A percentile compares a stretch with the other conserved stretches of the same genome.
phyloP scores from a whole-genome alignment of 2,888 invertebrate species.

The Metalampra italica region DNA sequence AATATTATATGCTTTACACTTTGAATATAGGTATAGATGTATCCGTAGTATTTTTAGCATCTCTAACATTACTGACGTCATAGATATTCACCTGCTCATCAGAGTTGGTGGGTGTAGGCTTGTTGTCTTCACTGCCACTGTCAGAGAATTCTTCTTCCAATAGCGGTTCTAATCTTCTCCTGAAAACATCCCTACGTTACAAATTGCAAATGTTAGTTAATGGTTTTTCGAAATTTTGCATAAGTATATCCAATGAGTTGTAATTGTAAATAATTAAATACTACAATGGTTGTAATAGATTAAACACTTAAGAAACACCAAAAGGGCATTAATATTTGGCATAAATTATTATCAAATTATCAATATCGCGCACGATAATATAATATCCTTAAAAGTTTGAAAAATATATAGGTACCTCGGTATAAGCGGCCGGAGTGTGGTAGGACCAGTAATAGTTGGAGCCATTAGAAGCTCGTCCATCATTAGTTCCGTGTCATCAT shows the following conservation, averaged over 20 bases:
- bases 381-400: slow-evolving; percentile 19
- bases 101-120: slow-evolving; percentile 68
- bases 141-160: slow-evolving; percentile 90
- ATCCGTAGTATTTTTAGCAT: neutral
- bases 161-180: slow-evolving; percentile 88
- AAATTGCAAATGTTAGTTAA: slow-evolving; percentile 34
- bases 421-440: slow-evolving; percentile 82
- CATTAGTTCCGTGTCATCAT: slow-evolving; percentile 88
- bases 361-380: neutral
- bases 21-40: no score
- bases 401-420: slow-evolving; percentile 73
- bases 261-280: neutral
- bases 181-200: slow-evolving; percentile 71
- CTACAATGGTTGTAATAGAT: neutral
- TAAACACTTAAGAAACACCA: neutral
- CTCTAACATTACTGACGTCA: slow-evolving; percentile 6
- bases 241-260: neutral
- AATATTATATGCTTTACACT: neutral
- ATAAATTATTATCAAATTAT: neutral
- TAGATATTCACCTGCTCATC: slow-evolving; percentile 74
- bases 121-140: slow-evolving; percentile 73
- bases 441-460: slow-evolving; percentile 86
- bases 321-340: no score
- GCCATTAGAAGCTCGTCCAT: slow-evolving; percentile 90
- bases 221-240: slow-evolving; percentile 20